Base-by-base conservation (phyloP, 2,113 vertebrate species). In the Catharus fuscescens region DNA sequence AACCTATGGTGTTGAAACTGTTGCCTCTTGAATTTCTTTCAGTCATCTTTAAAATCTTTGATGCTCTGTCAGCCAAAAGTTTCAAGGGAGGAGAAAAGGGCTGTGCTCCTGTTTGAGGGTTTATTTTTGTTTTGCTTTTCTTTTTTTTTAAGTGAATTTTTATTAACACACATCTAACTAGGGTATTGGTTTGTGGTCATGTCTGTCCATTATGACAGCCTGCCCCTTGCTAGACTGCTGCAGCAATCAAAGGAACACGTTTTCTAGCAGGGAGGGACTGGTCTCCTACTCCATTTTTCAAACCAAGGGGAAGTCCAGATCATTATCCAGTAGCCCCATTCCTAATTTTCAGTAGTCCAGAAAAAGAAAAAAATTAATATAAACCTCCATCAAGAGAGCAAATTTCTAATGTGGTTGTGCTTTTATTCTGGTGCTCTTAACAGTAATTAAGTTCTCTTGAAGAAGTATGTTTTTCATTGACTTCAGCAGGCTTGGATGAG, bases 1-100 rank as follows among this genome's bases (percentile, higher is more conserved):
- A 26, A 0, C 2, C 9, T 14, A 5, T 31, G 60, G 52, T 94
- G 69, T 82, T 92, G 80, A 53, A 91, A 85, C 57, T 79, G 25
- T 57, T 91, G 76, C 44, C 32, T 93, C 50, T 88, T 93, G 31
- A 78, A 83, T 76, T 92, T 83, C 61, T 93, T 93, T 86, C 85
- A 88, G 64, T 3, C 8, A 17, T 74, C 56, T 61, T 95, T 70
- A 64, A 92, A 94, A 70, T n/a, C 40, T 19, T 12, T 56, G 65
- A 45, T 62, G 40, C 3, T 80, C 31, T 53, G 25, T 50, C 64
- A 80, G 88, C 73, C 91, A 93, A 52, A 85, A 72, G 19, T 42
- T 95, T 79, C 32, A 47, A 85, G 61, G 19, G 45, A 94, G 18
- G 53, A 90, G 2, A 38, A 77, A 69, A 74, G 40, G 12, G 9